Conservation (phyloP, 2,113 vertebrate genomes). For the Crotalus tigris region DNA sequence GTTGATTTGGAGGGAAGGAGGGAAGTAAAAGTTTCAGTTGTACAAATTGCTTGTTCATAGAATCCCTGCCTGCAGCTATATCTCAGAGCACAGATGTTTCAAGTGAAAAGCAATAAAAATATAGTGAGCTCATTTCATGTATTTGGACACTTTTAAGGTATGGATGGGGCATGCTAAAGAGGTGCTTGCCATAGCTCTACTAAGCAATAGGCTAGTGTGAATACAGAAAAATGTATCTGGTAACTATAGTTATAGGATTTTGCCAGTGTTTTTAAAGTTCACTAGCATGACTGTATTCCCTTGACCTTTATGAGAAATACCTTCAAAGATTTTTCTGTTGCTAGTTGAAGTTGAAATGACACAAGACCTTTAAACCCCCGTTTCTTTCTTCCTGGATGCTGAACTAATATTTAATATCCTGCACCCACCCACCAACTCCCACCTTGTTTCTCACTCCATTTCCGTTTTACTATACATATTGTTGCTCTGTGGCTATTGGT, state of each 20-base stretch:
- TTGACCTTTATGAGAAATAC: constrained; percentile 73
- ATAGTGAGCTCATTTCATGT: constrained; percentile 51
- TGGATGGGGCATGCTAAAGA: constrained; percentile 66
- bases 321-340: constrained; percentile 59
- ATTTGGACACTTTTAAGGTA: constrained; percentile 58
- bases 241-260: constrained; percentile 52
- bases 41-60: neutral
- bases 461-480: constrained; percentile 32
- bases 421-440: neutral
- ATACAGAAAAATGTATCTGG: constrained; percentile 51
- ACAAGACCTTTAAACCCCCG: constrained; percentile 56
- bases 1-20: neutral
- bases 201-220: constrained; percentile 63
- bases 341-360: constrained; percentile 57
- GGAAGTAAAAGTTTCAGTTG: neutral
- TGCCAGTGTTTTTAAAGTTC: constrained; percentile 74
- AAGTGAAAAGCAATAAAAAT: constrained; percentile 38
- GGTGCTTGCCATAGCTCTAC: constrained; percentile 56
- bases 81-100: neutral
- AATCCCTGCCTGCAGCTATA: neutral
- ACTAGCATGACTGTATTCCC: constrained; percentile 72
- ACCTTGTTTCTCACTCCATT: neutral
- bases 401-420: neutral
- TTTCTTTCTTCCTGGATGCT: constrained; percentile 40
- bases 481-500: neutral